Conservation (phyloP, 2,797 vertebrate species). For the Myotis myotis region DNA sequence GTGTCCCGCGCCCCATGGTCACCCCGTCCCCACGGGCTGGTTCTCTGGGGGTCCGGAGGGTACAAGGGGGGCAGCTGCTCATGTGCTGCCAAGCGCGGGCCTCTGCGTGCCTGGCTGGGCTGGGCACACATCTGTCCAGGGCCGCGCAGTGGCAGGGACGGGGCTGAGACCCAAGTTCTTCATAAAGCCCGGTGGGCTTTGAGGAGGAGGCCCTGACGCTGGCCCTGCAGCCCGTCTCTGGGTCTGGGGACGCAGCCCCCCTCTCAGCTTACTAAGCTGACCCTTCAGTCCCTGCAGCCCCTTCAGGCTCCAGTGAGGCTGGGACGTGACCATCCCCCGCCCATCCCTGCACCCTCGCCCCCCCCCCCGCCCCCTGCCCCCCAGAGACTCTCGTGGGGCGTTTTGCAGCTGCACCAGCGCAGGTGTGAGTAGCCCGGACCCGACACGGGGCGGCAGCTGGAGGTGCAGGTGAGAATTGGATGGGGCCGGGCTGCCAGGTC, state of each 20-base stretch:
- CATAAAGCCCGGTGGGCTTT: accelerated
- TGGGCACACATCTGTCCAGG: accelerated
- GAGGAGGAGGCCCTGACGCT: accelerated
- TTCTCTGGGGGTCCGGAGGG: accelerated
- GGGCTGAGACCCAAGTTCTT: accelerated
- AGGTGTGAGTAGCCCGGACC: not conserved
- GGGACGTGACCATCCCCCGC: accelerated
- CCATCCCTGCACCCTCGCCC: not conserved
- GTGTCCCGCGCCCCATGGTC: accelerated
- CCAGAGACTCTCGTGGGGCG: not conserved
- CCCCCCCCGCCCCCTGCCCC: not conserved
- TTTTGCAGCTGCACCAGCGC: accelerated
- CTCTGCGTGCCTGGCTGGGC: not conserved
- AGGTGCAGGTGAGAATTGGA: not conserved
- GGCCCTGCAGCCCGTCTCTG: accelerated
- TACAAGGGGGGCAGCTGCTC: accelerated
- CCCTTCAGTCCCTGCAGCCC: accelerated
- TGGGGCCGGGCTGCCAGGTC: accelerated
- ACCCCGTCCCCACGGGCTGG: not conserved
- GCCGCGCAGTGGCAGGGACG: accelerated
- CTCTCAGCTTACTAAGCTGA: not conserved
- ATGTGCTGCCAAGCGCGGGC: accelerated
- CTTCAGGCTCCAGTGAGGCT: not conserved
- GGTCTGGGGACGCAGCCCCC: accelerated
- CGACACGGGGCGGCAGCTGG: accelerated